phyloP scores from a whole-genome alignment of 2,113 vertebrate genomes.

The Lates calcarifer region DNA sequence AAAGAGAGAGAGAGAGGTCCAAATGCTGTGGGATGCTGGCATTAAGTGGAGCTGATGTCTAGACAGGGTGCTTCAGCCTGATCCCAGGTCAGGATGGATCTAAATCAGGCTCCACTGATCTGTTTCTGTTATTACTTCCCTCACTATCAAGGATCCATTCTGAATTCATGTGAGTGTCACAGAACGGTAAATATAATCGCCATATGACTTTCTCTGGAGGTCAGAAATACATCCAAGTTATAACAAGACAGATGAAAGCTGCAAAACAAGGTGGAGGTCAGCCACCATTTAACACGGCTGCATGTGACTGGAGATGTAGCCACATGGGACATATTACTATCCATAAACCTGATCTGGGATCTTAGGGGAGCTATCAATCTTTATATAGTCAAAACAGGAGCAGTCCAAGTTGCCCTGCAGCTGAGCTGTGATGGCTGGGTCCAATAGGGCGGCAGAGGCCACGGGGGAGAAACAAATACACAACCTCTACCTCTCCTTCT shows the following conservation, averaged over 20 bases:
- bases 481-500: conserved; percentile 8
- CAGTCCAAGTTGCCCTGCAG: conserved; percentile 37
- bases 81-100: conserved; percentile 63
- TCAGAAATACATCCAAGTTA: conserved; percentile 10
- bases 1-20: conserved; percentile 10
- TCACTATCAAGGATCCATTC: conserved; percentile 1
- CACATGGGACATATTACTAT: conserved; percentile 60
- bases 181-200: not conserved
- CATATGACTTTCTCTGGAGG: not conserved
- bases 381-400: conserved; percentile 60
- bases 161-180: not conserved
- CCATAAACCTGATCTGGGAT: conserved; percentile 51
- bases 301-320: conserved; percentile 42
- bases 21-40: conserved; percentile 24
- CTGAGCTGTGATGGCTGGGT: conserved; percentile 30
- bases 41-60: conserved; percentile 65
- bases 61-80: conserved; percentile 73
- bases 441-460: conserved; percentile 53
- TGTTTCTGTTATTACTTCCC: conserved; percentile 41
- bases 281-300: conserved; percentile 25
- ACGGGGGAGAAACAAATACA: conserved; percentile 65
- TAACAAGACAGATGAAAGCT: conserved; percentile 17
- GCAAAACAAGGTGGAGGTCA: conserved; percentile 34
- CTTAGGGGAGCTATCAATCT: conserved; percentile 66
- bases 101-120: conserved; percentile 19